Percentiles rank a stretch among this genome's conserved stretches.
These are phyloP conservation scores for Coelinius sp. DNA, from an alignment of 2,888 invertebrate species.

Conservation along the genomic window DNA sequence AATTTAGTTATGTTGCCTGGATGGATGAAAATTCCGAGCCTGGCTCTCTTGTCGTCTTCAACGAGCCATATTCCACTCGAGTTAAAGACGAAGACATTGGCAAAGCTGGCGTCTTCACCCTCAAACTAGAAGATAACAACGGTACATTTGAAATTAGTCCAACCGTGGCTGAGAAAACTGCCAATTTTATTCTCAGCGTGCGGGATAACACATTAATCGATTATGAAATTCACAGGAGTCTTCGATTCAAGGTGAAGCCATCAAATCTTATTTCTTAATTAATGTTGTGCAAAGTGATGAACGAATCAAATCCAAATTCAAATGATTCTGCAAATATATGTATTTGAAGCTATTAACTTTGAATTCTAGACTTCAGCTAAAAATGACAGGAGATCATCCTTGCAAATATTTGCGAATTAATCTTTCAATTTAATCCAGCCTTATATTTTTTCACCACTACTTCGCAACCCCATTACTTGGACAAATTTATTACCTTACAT, in stretches of 20 bases:
- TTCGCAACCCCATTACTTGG: background rate
- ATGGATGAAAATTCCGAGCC: slow-evolving; percentile 87
- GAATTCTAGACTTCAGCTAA: no score
- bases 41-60: slow-evolving; percentile 82
- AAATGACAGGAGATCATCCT: no score
- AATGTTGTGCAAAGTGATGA: background rate
- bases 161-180: slow-evolving; percentile 83
- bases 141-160: slow-evolving; percentile 92
- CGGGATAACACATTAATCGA: slow-evolving; percentile 87
- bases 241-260: slow-evolving; percentile 79
- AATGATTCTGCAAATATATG: no score
- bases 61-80: slow-evolving; percentile 80
- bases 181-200: slow-evolving; percentile 86
- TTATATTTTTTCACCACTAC: background rate
- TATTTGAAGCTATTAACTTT: no score
- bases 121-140: slow-evolving; percentile 84
- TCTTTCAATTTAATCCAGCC: no score
- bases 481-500: no score
- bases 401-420: no score
- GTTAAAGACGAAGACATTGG: slow-evolving; percentile 85
- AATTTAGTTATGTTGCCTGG: slow-evolving; percentile 79
- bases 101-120: slow-evolving; percentile 87
- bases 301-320: background rate
- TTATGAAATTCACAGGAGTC: slow-evolving; percentile 84
- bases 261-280: background rate